Percentiles rank a stretch among this genome's conserved stretches.
Evolutionary conservation across 2,797 vertebrate species (phyloP).

Genomic region (Myotis findleyi): DNA sequence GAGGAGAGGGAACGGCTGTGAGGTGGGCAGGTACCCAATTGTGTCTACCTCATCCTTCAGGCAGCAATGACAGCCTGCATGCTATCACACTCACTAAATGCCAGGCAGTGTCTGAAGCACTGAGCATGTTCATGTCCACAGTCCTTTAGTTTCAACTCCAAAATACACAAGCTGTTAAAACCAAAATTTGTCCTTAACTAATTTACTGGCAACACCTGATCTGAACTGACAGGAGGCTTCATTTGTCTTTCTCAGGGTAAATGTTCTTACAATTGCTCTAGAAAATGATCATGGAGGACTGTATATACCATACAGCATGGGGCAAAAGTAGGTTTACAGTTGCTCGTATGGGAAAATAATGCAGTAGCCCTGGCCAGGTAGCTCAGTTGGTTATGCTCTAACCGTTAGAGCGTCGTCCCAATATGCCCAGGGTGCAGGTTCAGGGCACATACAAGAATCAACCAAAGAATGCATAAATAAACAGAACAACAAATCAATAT

Average conservation of each 20-base stretch:
- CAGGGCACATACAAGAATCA: no score
- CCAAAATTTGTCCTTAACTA: neutral
- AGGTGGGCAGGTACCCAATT: neutral
- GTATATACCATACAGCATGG: neutral
- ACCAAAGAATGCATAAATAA: no score
- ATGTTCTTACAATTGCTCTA: neutral
- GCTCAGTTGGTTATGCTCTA: no score
- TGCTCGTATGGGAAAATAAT: neutral
- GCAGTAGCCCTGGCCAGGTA: neutral
- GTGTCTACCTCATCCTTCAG: neutral
- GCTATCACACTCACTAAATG: neutral
- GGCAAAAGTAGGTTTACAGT: no score
- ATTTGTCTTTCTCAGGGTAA: neutral
- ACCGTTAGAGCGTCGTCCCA: no score
- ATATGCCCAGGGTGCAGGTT: no score
- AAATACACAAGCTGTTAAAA: neutral
- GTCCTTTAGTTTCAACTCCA: neutral
- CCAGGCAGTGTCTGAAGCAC: neutral
- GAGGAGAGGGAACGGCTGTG: neutral
- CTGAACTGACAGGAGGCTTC: neutral
- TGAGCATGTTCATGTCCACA: neutral
- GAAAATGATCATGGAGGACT: neutral
- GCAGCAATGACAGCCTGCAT: neutral
- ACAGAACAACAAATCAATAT: no score
- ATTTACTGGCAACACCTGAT: neutral